Evolutionary conservation across 2,797 vertebrate genomes (phyloP), one percentile per base, ranked within the genome.

Genomic region (Mastacembelus armatus): DNA sequence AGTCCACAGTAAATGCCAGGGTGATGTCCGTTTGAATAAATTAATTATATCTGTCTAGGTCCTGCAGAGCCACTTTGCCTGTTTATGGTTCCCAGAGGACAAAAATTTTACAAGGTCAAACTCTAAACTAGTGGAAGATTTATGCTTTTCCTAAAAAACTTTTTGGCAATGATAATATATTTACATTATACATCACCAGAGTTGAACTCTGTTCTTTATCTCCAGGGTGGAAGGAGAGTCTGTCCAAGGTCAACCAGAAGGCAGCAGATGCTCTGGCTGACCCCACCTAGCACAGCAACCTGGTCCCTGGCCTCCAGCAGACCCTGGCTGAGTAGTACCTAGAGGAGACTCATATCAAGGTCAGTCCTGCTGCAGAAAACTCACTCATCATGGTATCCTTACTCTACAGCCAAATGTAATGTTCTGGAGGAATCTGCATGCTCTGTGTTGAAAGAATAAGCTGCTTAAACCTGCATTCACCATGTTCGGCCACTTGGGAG

Each of bases 261-360:
- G 97, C 97, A 56, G 97, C 96, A 0, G 96, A 98, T 77, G 98
- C 97, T 14, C 92, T 98, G 66, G 97, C 97, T 40, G 97, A 98
- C 80, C 97, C 97, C 51, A 95, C 92, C 24, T 95, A 97, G 74
- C 99, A 99, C 80, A 94, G 95, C 89, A 99, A 99, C 85, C 94
- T 98, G 75, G 98, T 99, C 73, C 95, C 97, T 58, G 96, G 97
- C 47, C 90, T 99, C 71, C 96, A 95, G 88, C 95, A 97, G 90
- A 94, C 97, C 58, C 95, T 97, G 85, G 96, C 94, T 59, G 96
- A 99, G 84, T 93, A 95, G 22, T 98, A 92, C 16, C 90, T 98
- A 56, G 94, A 95, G 77, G 92, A 96, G 81, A 95, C 92, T 43
- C 92, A 93, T 6, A 84, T 88, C 48, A 68, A 90, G 56, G 85